Conservation (phyloP, 2,797 vertebrate genomes). For the Champsocephalus gunnari region DNA sequence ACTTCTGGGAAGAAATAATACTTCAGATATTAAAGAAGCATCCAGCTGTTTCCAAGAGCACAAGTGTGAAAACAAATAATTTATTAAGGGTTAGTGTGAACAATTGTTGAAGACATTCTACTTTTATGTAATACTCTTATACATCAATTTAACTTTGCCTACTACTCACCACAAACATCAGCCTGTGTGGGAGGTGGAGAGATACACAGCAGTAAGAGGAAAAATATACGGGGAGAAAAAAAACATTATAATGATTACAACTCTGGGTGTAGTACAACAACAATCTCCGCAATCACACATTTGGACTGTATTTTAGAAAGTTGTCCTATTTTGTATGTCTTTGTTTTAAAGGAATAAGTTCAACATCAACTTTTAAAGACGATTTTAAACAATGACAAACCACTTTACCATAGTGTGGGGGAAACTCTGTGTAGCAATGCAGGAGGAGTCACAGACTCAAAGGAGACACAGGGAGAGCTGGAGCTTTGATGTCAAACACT, state of each 20-base stretch:
- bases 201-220: not conserved
- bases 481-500: too few relatives aligned
- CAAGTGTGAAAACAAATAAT: slow-evolving; percentile 38
- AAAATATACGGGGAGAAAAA: not conserved
- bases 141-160: slow-evolving; percentile 6
- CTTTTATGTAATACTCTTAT: not conserved
- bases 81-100: not conserved
- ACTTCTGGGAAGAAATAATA: slow-evolving; percentile 43
- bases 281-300: slow-evolving; percentile 58
- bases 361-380: not conserved
- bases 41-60: slow-evolving; percentile 30
- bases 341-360: slow-evolving; percentile 11
- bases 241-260: slow-evolving; percentile 9
- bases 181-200: not conserved
- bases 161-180: not conserved
- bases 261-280: not conserved
- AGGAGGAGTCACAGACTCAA: too few relatives aligned
- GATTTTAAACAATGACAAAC: slow-evolving; percentile 17
- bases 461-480: too few relatives aligned
- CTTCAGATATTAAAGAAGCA: slow-evolving; percentile 51
- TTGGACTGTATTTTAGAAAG: slow-evolving; percentile 60
- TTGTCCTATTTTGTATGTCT: slow-evolving; percentile 42
- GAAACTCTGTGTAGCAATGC: too few relatives aligned
- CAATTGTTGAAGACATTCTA: slow-evolving; percentile 10
- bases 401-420: slow-evolving; percentile 22